Evolutionary conservation across 2,888 invertebrate species (phyloP).

Genomic region (Ctenicera cuprea): DNA sequence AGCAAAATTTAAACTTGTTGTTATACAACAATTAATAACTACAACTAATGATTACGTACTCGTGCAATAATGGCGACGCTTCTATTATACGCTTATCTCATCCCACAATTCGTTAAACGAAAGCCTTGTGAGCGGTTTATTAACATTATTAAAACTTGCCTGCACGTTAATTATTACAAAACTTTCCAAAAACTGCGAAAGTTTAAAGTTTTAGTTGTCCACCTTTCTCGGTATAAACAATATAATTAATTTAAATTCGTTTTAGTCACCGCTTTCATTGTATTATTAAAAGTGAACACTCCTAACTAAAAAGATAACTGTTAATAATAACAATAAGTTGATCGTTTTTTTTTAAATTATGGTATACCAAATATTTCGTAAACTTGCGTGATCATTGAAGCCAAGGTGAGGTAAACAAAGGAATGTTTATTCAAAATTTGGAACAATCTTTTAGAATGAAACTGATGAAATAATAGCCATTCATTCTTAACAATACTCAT

Average conservation of each 20-base stretch:
- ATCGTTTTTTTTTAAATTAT: not conserved
- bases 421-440: too few species aligned
- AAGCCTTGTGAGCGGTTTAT: constrained; percentile 8
- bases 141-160: constrained; percentile 7
- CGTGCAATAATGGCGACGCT: not conserved
- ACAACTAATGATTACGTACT: too few species aligned
- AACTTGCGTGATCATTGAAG: too few species aligned
- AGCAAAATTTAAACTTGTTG: too few species aligned
- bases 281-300: not conserved
- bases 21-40: too few species aligned
- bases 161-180: constrained; percentile 16
- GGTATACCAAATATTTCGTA: too few species aligned
- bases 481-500: too few species aligned
- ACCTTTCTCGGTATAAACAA: constrained; percentile 1
- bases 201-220: not conserved
- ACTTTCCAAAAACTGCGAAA: constrained; percentile 18
- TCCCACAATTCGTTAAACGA: constrained; percentile 16
- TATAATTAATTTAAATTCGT: not conserved
- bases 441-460: too few species aligned
- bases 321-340: not conserved
- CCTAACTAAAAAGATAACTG: too few species aligned
- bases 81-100: not conserved
- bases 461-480: too few species aligned
- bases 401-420: too few species aligned
- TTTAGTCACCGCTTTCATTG: not conserved